These are phyloP conservation scores for Oxygymnocypris stewartii DNA, from an alignment of 2,113 vertebrate genomes.

Conservation along the genomic window DNA sequence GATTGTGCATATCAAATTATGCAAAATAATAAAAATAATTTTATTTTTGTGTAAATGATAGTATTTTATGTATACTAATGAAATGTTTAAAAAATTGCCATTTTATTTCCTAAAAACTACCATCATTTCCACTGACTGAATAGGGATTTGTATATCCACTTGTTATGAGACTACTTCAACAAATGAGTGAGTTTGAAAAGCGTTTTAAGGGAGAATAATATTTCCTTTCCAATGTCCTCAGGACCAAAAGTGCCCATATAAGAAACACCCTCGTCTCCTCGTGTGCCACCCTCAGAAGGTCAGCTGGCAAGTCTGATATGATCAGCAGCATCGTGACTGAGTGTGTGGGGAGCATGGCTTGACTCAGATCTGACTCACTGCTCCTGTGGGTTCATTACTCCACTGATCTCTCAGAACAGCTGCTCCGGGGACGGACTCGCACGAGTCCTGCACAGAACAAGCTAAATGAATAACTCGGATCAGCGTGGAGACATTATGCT, in stretches of 20 bases:
- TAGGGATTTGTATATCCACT: not conserved
- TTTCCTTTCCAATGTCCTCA: not conserved
- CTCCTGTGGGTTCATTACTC: conserved; percentile 35
- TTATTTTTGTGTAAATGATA: not conserved
- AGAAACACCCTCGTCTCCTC: not conserved
- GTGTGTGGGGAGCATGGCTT: conserved; percentile 23
- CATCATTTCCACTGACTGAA: not conserved
- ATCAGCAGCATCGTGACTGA: conserved; percentile 29
- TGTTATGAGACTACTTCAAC: not conserved
- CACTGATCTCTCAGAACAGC: conserved; percentile 1
- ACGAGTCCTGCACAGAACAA: conserved; percentile 5
- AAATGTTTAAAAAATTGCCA: not conserved
- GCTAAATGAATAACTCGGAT: conserved; percentile 1
- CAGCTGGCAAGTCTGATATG: conserved; percentile 42
- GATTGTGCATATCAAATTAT: not conserved
- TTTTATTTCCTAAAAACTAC: not conserved
- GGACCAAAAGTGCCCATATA: not conserved
- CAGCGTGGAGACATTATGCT: not conserved
- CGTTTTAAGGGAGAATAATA: not conserved
- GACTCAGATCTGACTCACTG: conserved; percentile 51
- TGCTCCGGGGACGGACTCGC: not conserved
- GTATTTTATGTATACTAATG: not conserved
- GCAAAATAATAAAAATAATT: not conserved
- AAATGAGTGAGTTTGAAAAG: not conserved
- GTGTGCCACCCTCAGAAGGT: conserved; percentile 42